Percentiles rank a stretch among this genome's conserved stretches.
Evolutionary conservation across 2,797 vertebrate genomes (phyloP).

Genomic region (Hydrophis major): DNA sequence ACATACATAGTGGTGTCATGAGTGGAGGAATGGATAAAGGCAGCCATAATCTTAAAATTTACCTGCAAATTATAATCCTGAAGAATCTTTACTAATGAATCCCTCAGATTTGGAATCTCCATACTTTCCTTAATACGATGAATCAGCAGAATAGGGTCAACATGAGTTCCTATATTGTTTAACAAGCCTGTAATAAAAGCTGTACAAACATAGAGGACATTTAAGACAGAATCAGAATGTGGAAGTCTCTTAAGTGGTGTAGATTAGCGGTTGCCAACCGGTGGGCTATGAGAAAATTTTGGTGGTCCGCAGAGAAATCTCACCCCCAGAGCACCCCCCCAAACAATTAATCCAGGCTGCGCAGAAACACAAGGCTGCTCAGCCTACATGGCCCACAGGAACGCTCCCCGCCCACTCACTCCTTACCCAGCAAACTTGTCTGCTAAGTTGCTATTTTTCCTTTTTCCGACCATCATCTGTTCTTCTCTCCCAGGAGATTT

Average conservation of each 20-base stretch:
- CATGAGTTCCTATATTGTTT: slow-evolving; percentile 97
- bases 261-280: neutral
- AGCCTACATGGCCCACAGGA: too few relatives aligned
- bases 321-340: too few relatives aligned
- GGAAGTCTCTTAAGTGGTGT: neutral
- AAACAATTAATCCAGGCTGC: too few relatives aligned
- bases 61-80: slow-evolving; percentile 99
- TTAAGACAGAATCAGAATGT: neutral
- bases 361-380: too few relatives aligned
- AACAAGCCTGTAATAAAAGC: slow-evolving; percentile 97
- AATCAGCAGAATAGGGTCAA: slow-evolving; percentile 96
- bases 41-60: slow-evolving; percentile 10
- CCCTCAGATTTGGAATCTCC: slow-evolving; percentile 97
- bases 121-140: slow-evolving; percentile 97
- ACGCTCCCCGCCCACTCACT: too few relatives aligned
- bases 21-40: neutral
- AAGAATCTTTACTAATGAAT: slow-evolving; percentile 96
- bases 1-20: neutral
- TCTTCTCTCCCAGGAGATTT: too few relatives aligned
- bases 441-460: too few relatives aligned
- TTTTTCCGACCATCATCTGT: too few relatives aligned
- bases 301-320: too few relatives aligned
- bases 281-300: too few relatives aligned
- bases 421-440: too few relatives aligned
- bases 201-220: slow-evolving; percentile 58